phyloP scores from a whole-genome alignment of 2,113 vertebrate species.

The Rynchops niger region DNA sequence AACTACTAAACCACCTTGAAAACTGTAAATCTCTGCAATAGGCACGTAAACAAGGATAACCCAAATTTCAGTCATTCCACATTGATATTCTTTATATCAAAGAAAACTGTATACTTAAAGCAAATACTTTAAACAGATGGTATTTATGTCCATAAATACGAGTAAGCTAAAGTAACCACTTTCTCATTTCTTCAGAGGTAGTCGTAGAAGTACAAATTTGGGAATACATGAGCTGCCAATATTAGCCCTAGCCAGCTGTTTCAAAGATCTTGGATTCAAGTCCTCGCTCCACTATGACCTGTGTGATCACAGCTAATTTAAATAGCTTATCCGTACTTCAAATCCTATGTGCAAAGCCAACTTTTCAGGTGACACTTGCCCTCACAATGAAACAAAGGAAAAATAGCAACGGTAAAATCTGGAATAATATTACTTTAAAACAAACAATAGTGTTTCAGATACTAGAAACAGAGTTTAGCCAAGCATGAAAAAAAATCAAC shows the following conservation, averaged over 20 bases:
- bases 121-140: neutral
- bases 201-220: neutral
- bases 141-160: neutral
- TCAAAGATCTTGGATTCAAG: neutral
- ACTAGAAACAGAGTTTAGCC: neutral
- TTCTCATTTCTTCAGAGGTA: neutral
- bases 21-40: neutral
- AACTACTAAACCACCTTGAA: neutral
- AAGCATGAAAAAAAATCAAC: neutral
- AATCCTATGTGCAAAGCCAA: neutral
- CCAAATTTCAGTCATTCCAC: neutral
- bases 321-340: neutral
- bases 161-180: neutral
- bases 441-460: neutral
- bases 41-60: neutral
- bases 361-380: neutral
- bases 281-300: neutral
- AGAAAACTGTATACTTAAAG: neutral
- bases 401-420: neutral
- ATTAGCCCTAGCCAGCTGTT: neutral
- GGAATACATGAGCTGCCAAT: neutral
- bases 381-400: neutral
- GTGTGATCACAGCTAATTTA: neutral
- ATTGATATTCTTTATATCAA: neutral
- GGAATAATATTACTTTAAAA: neutral